Evolutionary conservation across 2,797 vertebrate genomes (phyloP).

Genomic region (Sebastes oblongus): DNA sequence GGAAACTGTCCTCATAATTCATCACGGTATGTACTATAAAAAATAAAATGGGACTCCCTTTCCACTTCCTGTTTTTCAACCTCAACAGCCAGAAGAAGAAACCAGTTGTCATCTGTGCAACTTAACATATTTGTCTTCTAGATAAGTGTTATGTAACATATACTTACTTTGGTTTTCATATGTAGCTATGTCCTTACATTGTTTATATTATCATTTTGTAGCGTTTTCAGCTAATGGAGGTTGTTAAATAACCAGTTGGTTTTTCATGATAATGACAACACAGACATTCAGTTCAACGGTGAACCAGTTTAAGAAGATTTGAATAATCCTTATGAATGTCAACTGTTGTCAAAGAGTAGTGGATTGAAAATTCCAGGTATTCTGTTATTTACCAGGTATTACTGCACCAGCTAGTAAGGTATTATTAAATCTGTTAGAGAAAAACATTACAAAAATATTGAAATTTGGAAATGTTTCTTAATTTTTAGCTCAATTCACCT

Average conservation of each 20-base stretch:
- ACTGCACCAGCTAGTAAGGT: background rate
- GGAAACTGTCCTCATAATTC: too few relatives aligned
- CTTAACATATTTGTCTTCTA: too few relatives aligned
- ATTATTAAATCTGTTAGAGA: background rate
- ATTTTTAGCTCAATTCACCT: background rate
- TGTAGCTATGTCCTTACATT: too few relatives aligned
- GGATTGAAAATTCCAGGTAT: slow-evolving; percentile 55
- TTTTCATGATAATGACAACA: background rate
- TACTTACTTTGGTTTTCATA: too few relatives aligned
- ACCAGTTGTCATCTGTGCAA: too few relatives aligned
- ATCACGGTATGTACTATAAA: too few relatives aligned
- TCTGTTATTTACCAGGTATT: background rate
- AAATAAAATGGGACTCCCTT: too few relatives aligned
- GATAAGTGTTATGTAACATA: too few relatives aligned
- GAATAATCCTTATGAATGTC: slow-evolving; percentile 76
- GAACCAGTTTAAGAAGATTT: slow-evolving; percentile 67
- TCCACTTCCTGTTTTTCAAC: too few relatives aligned
- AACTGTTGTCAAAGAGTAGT: slow-evolving; percentile 72
- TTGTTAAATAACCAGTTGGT: background rate
- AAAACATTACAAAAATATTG: background rate
- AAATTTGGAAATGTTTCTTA: background rate
- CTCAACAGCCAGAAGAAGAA: too few relatives aligned
- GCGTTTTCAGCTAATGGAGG: background rate
- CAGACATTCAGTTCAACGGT: slow-evolving; percentile 17
- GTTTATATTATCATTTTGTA: too few relatives aligned